Base-by-base conservation (phyloP, 2,888 invertebrate genomes). In the Listrodromus nycthemerus region DNA sequence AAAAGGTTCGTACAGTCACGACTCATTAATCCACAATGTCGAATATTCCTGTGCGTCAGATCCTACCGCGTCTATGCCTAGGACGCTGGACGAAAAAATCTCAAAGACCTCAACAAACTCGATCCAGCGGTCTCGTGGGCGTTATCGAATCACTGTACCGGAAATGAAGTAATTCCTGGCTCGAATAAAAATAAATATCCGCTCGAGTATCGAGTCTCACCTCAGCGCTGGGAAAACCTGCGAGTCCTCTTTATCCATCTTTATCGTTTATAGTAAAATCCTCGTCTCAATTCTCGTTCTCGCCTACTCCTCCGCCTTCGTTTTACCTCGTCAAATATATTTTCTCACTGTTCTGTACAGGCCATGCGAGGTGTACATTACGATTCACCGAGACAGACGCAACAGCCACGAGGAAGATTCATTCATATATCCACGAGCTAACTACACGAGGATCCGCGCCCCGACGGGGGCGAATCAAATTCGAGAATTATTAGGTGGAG, bases 121-220 rank as follows among this genome's bases (percentile, higher is more conserved):
- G 16, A 37, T 37, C 19, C 41, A 21, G 48, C 52, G 16, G 1
- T 33, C 21, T 19, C 10, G 83, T 80, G 65, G 79, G 70, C 61
- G 65, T 30, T 61, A 74, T 37, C 45, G 37, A 65, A 65, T 65
- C 24, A 27, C 13, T 16, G 27, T 63, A 52, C 76, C 80, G 83
- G 80, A 83, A 80, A 83, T 77, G 52, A 71, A 71, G 37, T 70
- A 66, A 67, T 71, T 75, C 48, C 65, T 69, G n/a, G 21, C 13
- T 37, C 2, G 50, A 37, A 41, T 48, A 66, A 52, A 24, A 41
- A 33, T 50, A 45, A 58, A 66, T 45, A 77, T 16, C 19, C 37
- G 33, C 16, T 13, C 37, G 55, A 16, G 65, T 80, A 80, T 69
- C 73, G 58, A 50, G 58, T 80, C 55, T 73, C 79, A 45, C 45